Evolutionary conservation across 2,888 invertebrate species (phyloP).

Genomic region (Eledone cirrhosa): DNA sequence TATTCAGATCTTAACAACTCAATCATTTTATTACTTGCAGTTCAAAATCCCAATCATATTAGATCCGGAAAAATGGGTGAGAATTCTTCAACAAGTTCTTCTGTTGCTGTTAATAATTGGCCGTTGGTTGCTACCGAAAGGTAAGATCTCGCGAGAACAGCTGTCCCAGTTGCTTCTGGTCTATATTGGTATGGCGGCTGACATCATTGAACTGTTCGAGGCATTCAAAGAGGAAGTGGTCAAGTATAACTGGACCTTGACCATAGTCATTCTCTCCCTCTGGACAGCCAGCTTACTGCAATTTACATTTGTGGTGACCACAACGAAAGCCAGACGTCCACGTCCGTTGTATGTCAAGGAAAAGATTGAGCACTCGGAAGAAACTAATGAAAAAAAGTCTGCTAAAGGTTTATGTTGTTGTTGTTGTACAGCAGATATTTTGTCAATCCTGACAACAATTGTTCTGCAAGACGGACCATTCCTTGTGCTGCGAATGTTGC

Average conservation of each 20-base stretch:
- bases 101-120: constrained; percentile 50
- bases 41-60: constrained; percentile 39
- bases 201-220: constrained; percentile 83
- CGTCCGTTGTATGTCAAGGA: constrained; percentile 53
- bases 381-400: neutral
- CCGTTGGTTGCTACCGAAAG: constrained; percentile 53
- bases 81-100: constrained; percentile 49
- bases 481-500: constrained; percentile 72
- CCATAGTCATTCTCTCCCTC: constrained; percentile 70
- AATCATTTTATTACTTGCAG: constrained; percentile 34
- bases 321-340: constrained; percentile 55
- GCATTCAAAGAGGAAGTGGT: constrained; percentile 74
- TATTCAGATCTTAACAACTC: no score
- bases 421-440: constrained; percentile 44
- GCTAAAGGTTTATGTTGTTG: constrained; percentile 30
- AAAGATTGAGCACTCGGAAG: neutral
- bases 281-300: constrained; percentile 65
- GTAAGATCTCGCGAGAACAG: constrained; percentile 53
- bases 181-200: constrained; percentile 61
- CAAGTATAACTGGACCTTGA: constrained; percentile 71
- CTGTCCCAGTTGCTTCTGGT: constrained; percentile 58
- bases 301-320: constrained; percentile 70
- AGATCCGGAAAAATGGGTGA: constrained; percentile 47
- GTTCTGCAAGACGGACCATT: constrained; percentile 65
- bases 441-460: constrained; percentile 59